Percentiles rank a stretch among this genome's conserved stretches.
phyloP scores from a whole-genome alignment of 2,797 vertebrate species.

The Poeciliopsis turneri region DNA sequence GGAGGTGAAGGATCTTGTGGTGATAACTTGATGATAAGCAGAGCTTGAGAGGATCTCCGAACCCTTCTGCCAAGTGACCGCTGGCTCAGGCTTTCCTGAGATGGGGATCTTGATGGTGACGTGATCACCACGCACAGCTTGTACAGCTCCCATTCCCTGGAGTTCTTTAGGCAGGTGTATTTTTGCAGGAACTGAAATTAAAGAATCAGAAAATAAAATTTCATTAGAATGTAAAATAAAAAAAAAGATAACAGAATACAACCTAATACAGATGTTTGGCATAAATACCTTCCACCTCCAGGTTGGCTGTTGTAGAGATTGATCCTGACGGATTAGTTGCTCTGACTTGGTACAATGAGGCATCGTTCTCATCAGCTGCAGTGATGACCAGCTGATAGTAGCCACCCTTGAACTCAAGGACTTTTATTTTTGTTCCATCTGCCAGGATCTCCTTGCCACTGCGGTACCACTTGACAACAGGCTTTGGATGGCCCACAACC shows the following conservation, averaged over 20 bases:
- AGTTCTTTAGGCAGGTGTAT: conserved; percentile 94
- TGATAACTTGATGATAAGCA: conserved; percentile 94
- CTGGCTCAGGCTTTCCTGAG: conserved; percentile 95
- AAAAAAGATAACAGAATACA: not conserved
- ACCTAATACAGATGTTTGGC: not conserved
- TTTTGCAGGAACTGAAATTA: conserved; percentile 93
- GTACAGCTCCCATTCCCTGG: conserved; percentile 98
- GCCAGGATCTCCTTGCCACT: conserved; percentile 95
- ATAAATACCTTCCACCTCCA: conserved; percentile 95
- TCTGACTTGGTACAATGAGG: conserved; percentile 95
- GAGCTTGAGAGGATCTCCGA: conserved; percentile 97
- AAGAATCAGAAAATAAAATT: conserved; percentile 11
- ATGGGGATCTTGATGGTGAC: conserved; percentile 98
- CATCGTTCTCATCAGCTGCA: conserved; percentile 89
- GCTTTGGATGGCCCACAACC: conserved; percentile 93
- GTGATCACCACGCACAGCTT: conserved; percentile 91
- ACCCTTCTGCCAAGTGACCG: conserved; percentile 98
- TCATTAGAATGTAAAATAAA: not conserved
- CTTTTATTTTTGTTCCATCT: conserved; percentile 94
- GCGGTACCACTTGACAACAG: conserved; percentile 95
- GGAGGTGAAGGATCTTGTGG: conserved; percentile 96
- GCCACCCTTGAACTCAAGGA: conserved; percentile 97
- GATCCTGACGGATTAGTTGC: conserved; percentile 97
- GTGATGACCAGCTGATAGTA: conserved; percentile 94
- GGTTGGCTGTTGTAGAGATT: conserved; percentile 91